Conservation (phyloP, 2,113 vertebrate species). For the Rhabdornis inornatus region DNA sequence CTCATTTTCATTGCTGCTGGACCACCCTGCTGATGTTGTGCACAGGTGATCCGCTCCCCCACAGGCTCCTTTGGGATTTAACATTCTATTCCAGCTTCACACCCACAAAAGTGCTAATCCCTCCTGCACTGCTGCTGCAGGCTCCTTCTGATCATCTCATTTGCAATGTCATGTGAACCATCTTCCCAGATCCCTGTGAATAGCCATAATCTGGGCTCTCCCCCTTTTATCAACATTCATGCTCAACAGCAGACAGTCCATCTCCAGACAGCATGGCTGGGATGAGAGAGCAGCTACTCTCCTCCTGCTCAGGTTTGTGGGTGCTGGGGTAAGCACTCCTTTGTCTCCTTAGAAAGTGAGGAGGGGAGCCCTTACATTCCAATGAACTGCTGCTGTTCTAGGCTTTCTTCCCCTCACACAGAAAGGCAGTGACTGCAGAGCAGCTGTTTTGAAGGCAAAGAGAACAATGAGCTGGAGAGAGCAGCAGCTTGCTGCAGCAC, state of each 20-base stretch:
- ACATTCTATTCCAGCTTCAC: not conserved
- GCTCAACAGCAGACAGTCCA: not conserved
- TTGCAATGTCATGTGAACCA: not conserved
- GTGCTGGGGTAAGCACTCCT: not conserved
- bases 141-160: not conserved
- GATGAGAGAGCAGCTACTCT: not conserved
- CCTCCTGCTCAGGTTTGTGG: not conserved
- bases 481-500: not conserved
- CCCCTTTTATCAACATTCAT: not conserved
- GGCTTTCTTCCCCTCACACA: not conserved
- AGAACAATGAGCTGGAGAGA: not conserved
- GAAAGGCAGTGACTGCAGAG: not conserved
- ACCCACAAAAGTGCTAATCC: not conserved
- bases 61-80: not conserved
- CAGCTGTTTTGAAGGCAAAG: not conserved
- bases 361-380: not conserved
- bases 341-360: not conserved
- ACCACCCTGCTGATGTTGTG: not conserved
- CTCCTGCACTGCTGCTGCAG: not conserved
- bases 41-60: not conserved
- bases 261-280: not conserved
- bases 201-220: not conserved
- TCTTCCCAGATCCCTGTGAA: not conserved
- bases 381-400: not conserved
- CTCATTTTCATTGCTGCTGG: not conserved